Conservation (phyloP, 2,888 invertebrate genomes). For the Pinctada fucata region DNA sequence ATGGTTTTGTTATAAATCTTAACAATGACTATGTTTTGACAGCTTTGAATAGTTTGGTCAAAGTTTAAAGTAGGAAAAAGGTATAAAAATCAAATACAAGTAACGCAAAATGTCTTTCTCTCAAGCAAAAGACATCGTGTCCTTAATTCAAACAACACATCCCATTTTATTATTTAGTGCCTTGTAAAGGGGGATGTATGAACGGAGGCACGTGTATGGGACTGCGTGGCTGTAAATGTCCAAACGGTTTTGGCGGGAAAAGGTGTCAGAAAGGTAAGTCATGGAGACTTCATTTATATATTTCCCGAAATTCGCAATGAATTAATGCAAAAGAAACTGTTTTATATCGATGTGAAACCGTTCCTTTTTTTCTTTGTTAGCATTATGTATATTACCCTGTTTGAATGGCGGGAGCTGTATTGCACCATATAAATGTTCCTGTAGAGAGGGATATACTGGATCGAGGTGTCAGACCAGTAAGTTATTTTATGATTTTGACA, state of each 20-base stretch:
- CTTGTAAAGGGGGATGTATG: slow-evolving; percentile 69
- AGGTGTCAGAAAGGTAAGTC: slow-evolving; percentile 66
- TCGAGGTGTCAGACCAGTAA: slow-evolving; percentile 66
- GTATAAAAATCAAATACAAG: not conserved
- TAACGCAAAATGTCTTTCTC: too few relatives aligned
- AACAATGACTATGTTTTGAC: too few relatives aligned
- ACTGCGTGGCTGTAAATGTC: slow-evolving; percentile 72
- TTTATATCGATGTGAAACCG: not conserved
- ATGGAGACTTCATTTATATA: not conserved
- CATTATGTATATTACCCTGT: slow-evolving; percentile 69
- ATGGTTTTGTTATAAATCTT: too few relatives aligned
- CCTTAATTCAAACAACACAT: too few relatives aligned
- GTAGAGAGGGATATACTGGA: slow-evolving; percentile 62
- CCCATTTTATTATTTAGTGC: slow-evolving; percentile 49
- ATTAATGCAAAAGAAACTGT: not conserved
- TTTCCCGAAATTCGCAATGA: not conserved
- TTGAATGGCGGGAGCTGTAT: slow-evolving; percentile 68
- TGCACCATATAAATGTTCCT: slow-evolving; percentile 64
- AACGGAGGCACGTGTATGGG: slow-evolving; percentile 73
- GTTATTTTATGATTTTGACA: slow-evolving; percentile 7
- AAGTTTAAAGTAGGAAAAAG: too few relatives aligned
- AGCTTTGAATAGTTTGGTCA: too few relatives aligned
- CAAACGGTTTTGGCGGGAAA: slow-evolving; percentile 67
- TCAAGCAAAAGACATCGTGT: too few relatives aligned
- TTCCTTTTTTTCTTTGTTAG: slow-evolving; percentile 45